phyloP scores from a whole-genome alignment of 1,140 invertebrate species.

The Apis dorsata region DNA sequence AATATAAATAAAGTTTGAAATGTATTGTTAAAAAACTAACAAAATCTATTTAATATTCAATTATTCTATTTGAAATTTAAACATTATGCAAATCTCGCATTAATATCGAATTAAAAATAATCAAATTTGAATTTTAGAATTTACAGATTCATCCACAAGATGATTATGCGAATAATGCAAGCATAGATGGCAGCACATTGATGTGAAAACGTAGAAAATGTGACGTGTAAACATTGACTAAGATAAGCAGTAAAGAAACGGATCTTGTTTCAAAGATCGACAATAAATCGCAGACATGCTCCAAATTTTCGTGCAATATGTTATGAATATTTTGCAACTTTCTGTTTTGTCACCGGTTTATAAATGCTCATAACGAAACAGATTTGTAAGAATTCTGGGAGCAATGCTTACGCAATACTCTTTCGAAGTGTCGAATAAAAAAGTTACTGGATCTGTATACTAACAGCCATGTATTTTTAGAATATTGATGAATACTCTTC shows the following conservation, averaged over 20 bases:
- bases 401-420: slow-evolving; percentile 66
- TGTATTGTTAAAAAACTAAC: neutral
- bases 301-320: slow-evolving; percentile 33
- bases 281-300: neutral
- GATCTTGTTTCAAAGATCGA: slow-evolving; percentile 43
- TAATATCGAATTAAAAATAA: slow-evolving; percentile 14
- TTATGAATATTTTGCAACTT: slow-evolving; percentile 32
- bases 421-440: slow-evolving; percentile 62
- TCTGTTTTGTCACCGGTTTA: slow-evolving; percentile 5
- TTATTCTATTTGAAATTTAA: neutral
- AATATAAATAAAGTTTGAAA: neutral
- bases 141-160: neutral
- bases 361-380: slow-evolving; percentile 37
- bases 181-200: slow-evolving; percentile 39
- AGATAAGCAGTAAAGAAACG: slow-evolving; percentile 39
- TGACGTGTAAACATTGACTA: slow-evolving; percentile 25
- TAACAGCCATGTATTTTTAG: slow-evolving; percentile 73
- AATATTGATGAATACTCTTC: slow-evolving; percentile 52
- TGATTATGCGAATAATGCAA: slow-evolving; percentile 16
- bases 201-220: slow-evolving; percentile 44
- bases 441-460: slow-evolving; percentile 71
- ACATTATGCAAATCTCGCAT: neutral
- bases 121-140: neutral
- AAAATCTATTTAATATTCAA: neutral
- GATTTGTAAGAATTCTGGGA: slow-evolving; percentile 55